Evolutionary conservation across 2,888 invertebrate genomes (phyloP), one percentile per base, ranked within the genome.

Genomic region (Caenorhabditis doughertyi): DNA sequence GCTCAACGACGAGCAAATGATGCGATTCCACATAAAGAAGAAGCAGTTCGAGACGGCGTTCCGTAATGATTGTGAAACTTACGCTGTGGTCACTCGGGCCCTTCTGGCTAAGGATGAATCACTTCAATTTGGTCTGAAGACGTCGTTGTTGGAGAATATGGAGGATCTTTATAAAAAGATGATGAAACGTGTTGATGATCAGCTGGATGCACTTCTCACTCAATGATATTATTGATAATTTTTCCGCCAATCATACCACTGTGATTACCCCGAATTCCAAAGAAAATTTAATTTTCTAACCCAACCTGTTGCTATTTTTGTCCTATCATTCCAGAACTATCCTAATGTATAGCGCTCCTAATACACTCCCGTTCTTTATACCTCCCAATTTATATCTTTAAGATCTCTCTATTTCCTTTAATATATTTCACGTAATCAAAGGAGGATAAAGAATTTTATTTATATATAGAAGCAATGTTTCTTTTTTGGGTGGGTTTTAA

Each of bases 31-130:
- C 18, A 71, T 81, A 1, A 76, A 83, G 55, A 86, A 84, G 73
- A 86, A 84, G 71, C 68, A 84, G 51, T 72, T 83, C 8, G 86
- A 88, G 51, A 72, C 67, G 68, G 84, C 84, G 0, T 88, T 86
- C 67, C 83, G 83, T 7, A 81, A 79, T 32, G 89, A 89, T 42
- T 88, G 88, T 65, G 84, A 85, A 44, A 89, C 89, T 18, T 89
- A 77, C 62, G 83, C 85, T 1, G 68, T 87, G 25, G 89, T 89
- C 25, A 84, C 87, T 8, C 77, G 81, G 29, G 85, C 82, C 11
- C 82, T 89, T 44, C 62, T 88, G 18, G 16, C 71, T 25, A 89
- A 88, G 62, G 85, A 88, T 71, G 74, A 79, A 18, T 32, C 70
- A 13, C 74, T 89, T 39, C 85, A 84, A 60, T 68, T 81, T 51